Evolutionary conservation across 2,113 vertebrate species (phyloP), one percentile per base, ranked within the genome.

Genomic region (Hyperoodon ampullatus): DNA sequence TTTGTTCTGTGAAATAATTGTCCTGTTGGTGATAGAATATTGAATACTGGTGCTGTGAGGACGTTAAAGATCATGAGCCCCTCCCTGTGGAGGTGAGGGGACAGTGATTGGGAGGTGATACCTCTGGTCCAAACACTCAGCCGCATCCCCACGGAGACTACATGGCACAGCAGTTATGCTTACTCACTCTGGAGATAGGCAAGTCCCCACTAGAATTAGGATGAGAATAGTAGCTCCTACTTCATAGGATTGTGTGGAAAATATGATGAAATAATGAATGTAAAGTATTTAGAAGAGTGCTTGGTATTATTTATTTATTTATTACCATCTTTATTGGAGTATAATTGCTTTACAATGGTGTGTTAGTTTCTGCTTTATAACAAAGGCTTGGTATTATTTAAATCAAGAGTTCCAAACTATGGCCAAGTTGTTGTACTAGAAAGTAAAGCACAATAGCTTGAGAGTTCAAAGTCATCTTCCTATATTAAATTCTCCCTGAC

Each of bases 381-480:
- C 47, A 50, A 50, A 50, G 47, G 16, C 39, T 91, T 63, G 71
- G 23, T 47, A 21, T 87, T 90, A 13, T 78, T 96, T 88, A 92
- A 92, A 72, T 70, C 4, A 63, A 74, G 8, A 50, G 8, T 74
- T 68, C 19, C 72, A 88, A 90, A 61, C 19, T 68, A 65, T 68
- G n/a, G 9, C n/a, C 50, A 96, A 53, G 14, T 90, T 81, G 65
- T 68, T 30, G 93, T 68, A n/a, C n/a, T 96, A 75, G 35, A 90
- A 96, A 78, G 24, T 60, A 92, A 88, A 70, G 21, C 35, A 65
- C 53, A 89, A 80, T 92, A 78, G 15, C 26, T 24, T 83, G 35
- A 92, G 53, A 65, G 6, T 68, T 90, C n/a, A 50, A 85, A 82
- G 72, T 90, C 47, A 90, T 88, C 23, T 77, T 75, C 28, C 42